Conservation (phyloP, 2,888 invertebrate species). For the Luffia ferchaultella region DNA sequence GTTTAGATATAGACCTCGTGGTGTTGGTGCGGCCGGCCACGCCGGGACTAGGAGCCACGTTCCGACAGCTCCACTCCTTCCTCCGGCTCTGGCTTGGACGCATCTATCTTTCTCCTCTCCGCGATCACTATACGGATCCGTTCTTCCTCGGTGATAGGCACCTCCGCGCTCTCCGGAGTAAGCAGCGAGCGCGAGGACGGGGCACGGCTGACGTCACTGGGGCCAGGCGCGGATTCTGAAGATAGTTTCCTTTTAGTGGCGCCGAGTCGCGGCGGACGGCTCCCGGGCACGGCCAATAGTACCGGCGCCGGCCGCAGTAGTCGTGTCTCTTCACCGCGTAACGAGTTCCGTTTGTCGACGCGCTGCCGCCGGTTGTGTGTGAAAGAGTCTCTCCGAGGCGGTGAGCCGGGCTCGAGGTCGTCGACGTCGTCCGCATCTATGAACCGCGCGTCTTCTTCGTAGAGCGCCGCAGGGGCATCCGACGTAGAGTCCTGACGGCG, state of each 20-base stretch:
- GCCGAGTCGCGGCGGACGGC: conserved; percentile 30
- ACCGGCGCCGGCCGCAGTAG: conserved; percentile 44
- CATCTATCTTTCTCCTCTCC: conserved; percentile 67
- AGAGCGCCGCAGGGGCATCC: conserved; percentile 48
- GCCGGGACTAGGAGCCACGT: conserved; percentile 60
- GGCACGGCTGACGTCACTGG: conserved; percentile 31
- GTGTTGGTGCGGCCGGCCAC: conserved; percentile 60
- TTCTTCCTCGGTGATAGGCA: conserved; percentile 49
- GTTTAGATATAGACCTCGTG: conserved; percentile 59
- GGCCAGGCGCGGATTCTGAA: conserved; percentile 33
- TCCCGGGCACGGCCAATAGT: conserved; percentile 43
- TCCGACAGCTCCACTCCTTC: conserved; percentile 49
- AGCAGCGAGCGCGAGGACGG: conserved; percentile 25
- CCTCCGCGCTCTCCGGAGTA: conserved; percentile 28
- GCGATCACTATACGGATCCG: conserved; percentile 70
- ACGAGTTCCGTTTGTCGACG: conserved; percentile 47
- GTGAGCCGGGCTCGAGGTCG: conserved; percentile 53
- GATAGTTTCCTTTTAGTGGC: conserved; percentile 32
- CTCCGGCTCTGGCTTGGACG: conserved; percentile 37
- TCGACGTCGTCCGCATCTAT: conserved; percentile 67
- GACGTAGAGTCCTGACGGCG: conserved; percentile 57
- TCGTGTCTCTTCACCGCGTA: conserved; percentile 52
- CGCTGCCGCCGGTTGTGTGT: conserved; percentile 57
- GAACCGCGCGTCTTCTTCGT: conserved; percentile 63
- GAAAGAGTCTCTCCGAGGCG: conserved; percentile 53